Base-by-base conservation (phyloP, 1,140 invertebrate species). In the Euura lappo region DNA sequence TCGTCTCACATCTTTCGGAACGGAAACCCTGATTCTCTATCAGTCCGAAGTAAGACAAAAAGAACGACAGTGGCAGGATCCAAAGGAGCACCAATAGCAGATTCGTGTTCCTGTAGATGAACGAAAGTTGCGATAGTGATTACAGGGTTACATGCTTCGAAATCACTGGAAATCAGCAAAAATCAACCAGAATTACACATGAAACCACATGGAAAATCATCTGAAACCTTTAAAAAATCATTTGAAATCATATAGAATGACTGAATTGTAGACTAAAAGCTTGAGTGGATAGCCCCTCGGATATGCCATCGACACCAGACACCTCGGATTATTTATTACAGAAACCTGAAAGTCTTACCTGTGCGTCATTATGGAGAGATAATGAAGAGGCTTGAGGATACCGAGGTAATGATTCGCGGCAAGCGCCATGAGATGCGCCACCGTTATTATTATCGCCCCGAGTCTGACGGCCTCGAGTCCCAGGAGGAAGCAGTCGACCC, bases 331-430 rank as follows among this genome's bases (percentile, higher is more conserved):
- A 28, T 28, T 28, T 28, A 28, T 28, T 1, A 28, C 28, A 1
- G 28, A 28, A 28, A 28, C 28, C 28, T 28, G 28, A 28, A 28
- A 28, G 28, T 28, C 2, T 4, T 43, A 76, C 76, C 71, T 79
- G 46, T 87, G 84, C 2, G 90, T 91, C 80, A 91, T 86, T 6
- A 89, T 90, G 3, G 89, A 86, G 3, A 89, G 86, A 78, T 93
- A 92, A 71, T 93, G 91, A 3, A 93, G 85, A 0, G 92, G 92
- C 74, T 88, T 86, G 4, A 91, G 79, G 60, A 90, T 91, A 13
- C 92, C 92, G 28, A 92, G 83, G 82, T 92, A 93, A 78, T 94
- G 93, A 80, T 93, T 93, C 13, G 92, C 80, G 4, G 93, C 92
- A 45, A 94, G 86, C 2, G 90, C 90, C 10, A 93, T 78, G 4